Conservation (phyloP, 1,140 invertebrate genomes). For the Globodera rostochiensis region DNA sequence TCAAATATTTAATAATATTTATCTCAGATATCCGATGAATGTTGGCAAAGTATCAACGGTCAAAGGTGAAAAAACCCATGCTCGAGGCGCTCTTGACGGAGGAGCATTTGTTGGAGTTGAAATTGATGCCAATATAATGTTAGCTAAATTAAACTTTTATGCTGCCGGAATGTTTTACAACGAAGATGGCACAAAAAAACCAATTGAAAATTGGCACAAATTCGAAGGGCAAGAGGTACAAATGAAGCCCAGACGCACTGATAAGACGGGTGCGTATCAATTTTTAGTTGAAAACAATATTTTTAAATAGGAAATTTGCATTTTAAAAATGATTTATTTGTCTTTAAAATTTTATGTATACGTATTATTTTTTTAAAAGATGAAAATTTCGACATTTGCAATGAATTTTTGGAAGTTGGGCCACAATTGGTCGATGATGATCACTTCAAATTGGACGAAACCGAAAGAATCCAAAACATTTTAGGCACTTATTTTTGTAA, state of each 20-base stretch:
- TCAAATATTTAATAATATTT: too few relatives aligned
- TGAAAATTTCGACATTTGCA: neutral
- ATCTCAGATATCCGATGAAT: neutral
- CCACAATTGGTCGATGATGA: neutral
- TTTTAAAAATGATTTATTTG: too few relatives aligned
- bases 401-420: neutral
- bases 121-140: neutral
- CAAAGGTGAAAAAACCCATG: neutral
- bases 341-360: too few relatives aligned
- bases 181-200: neutral
- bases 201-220: neutral
- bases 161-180: neutral
- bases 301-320: too few relatives aligned
- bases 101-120: neutral
- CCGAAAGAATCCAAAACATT: neutral
- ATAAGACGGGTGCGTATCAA: neutral
- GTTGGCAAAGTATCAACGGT: neutral
- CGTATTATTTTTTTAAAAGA: neutral
- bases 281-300: too few relatives aligned
- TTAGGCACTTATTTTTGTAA: neutral
- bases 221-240: neutral
- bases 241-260: neutral
- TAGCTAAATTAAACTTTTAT: neutral
- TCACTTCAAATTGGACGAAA: neutral
- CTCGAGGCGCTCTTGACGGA: neutral